Conservation (phyloP, 1,140 invertebrate species). For the Tetragonula clypearis region DNA sequence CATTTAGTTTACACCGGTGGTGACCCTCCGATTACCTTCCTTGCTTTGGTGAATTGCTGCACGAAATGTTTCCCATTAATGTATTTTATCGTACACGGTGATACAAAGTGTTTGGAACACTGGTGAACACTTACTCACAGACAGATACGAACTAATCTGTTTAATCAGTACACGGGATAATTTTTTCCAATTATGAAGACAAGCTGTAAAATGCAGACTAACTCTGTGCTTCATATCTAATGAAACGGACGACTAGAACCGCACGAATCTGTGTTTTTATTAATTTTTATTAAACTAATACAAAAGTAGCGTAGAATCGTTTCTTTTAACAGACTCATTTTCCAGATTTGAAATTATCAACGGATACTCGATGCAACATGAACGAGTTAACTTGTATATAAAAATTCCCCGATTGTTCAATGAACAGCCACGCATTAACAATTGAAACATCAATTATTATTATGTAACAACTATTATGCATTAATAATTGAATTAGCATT, state of each 20-base stretch:
- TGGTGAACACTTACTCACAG: not conserved
- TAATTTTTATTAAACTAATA: not conserved
- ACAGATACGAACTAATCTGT: not conserved
- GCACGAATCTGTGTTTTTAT: not conserved
- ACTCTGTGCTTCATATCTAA: no score
- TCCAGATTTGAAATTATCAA: no score
- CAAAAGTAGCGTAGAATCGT: not conserved
- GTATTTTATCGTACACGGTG: not conserved
- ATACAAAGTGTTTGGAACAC: not conserved
- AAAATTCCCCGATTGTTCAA: not conserved
- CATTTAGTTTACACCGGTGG: constrained; percentile 36
- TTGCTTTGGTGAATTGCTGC: not conserved
- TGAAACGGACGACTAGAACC: no score
- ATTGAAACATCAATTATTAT: no score
- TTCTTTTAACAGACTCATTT: no score
- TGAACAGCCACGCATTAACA: not conserved
- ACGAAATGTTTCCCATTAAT: not conserved
- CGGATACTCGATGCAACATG: no score
- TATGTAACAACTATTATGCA: no score
- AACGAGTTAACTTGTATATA: not conserved
- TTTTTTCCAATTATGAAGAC: no score
- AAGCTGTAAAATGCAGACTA: no score
- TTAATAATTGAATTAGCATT: no score
- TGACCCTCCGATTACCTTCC: constrained; percentile 18
- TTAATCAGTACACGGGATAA: not conserved